Percentiles rank a stretch among this genome's conserved stretches.
Conservation (phyloP, 2,797 vertebrate genomes). For the Odontamblyopus lacepedii region DNA sequence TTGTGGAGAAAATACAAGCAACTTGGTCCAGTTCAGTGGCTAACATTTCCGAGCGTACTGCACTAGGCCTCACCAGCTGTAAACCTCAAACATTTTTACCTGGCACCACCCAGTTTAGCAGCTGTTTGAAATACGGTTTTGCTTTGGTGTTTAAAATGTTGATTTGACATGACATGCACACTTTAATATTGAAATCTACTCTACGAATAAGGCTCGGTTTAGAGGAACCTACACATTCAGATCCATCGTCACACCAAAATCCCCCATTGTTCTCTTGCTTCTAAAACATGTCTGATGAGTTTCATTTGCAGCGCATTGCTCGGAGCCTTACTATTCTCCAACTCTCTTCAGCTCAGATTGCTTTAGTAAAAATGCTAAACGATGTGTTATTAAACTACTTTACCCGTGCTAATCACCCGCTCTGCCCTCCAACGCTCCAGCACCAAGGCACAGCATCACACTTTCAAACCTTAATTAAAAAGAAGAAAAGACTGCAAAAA, state of each 20-base stretch:
- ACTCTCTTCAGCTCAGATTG: constrained; percentile 24
- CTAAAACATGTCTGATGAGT: constrained; percentile 4
- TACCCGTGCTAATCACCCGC: constrained; percentile 69
- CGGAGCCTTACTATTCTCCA: constrained; percentile 20
- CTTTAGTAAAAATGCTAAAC: constrained; percentile 52
- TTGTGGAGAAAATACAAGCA: no score
- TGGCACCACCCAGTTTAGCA: no score
- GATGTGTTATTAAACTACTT: constrained; percentile 72
- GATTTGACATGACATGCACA: neutral
- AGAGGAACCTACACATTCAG: neutral
- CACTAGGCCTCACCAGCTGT: no score
- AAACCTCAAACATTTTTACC: no score
- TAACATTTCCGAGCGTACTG: no score
- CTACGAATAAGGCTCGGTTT: neutral
- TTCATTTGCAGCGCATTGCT: constrained; percentile 18
- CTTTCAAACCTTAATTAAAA: constrained; percentile 77
- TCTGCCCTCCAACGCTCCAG: constrained; percentile 54
- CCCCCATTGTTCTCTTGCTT: neutral
- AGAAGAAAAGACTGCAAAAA: constrained; percentile 34
- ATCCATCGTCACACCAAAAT: neutral
- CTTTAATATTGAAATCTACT: neutral
- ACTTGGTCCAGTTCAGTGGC: no score
- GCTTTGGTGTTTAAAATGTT: neutral
- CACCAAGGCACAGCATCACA: constrained; percentile 61
- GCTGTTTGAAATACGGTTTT: no score